Percentiles rank a stretch among this genome's conserved stretches.
phyloP scores from a whole-genome alignment of 2,888 invertebrate genomes.

The Caenorhabditis angaria region DNA sequence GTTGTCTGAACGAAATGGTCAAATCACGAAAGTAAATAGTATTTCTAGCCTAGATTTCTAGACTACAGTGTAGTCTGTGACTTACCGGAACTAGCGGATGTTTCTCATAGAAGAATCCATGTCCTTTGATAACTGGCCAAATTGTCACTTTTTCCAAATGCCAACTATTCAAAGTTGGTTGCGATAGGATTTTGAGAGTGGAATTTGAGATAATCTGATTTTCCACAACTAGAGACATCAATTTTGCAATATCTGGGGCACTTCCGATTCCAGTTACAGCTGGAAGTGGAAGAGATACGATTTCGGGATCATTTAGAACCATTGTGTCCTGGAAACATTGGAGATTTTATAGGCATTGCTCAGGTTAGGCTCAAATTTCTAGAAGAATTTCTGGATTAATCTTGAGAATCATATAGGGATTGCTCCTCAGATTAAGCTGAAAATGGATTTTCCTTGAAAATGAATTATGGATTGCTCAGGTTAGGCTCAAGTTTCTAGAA shows the following conservation, averaged over 20 bases:
- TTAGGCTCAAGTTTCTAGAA: not conserved
- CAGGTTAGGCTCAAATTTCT: not conserved
- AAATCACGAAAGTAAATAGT: too few relatives aligned
- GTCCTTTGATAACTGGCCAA: conserved; percentile 68
- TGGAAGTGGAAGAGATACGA: conserved; percentile 56
- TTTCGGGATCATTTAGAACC: conserved; percentile 60
- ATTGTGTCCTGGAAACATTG: conserved; percentile 51
- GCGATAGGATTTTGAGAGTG: conserved; percentile 48
- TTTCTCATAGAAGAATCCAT: conserved; percentile 68
- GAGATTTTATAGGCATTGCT: not conserved
- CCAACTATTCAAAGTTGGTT: conserved; percentile 63
- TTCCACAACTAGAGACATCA: conserved; percentile 56
- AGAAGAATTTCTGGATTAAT: not conserved
- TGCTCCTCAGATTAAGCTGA: not conserved
- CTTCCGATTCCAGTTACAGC: conserved; percentile 62
- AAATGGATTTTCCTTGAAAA: not conserved
- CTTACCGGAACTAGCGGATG: conserved; percentile 61
- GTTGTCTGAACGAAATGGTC: too few relatives aligned
- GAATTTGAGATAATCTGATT: conserved; percentile 56
- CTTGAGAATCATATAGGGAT: not conserved
- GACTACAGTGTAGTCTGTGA: too few relatives aligned
- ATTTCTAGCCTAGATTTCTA: too few relatives aligned
- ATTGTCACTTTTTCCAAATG: conserved; percentile 64
- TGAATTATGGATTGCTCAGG: too few relatives aligned
- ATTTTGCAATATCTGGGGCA: conserved; percentile 54